phyloP scores from a whole-genome alignment of 2,888 invertebrate genomes.

The Drosophila picticornis region DNA sequence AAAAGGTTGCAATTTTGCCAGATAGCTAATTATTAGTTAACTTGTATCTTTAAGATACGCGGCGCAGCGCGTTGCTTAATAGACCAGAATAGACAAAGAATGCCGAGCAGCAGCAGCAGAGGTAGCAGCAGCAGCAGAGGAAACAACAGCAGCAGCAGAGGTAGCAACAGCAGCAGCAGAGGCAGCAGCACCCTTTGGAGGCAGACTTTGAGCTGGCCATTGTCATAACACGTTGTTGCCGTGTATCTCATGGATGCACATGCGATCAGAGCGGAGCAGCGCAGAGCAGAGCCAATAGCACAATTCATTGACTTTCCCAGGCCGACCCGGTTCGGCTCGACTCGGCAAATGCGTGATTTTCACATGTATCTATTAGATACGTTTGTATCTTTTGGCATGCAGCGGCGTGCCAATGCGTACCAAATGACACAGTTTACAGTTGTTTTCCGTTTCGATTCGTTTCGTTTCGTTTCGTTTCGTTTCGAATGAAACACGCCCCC shows the following conservation, averaged over 20 bases:
- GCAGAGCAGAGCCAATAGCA: slow-evolving; percentile 60
- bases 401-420: slow-evolving; percentile 75
- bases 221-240: slow-evolving; percentile 71
- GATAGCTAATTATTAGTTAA: slow-evolving; percentile 78
- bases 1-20: slow-evolving; percentile 68
- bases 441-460: slow-evolving; percentile 11
- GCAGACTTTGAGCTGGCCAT: slow-evolving; percentile 46
- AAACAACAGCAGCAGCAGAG: background rate
- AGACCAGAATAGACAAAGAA: slow-evolving; percentile 69
- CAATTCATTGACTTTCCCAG: slow-evolving; percentile 80
- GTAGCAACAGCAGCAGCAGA: background rate
- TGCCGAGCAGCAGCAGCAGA: slow-evolving; percentile 1
- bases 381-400: slow-evolving; percentile 65
- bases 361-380: slow-evolving; percentile 82
- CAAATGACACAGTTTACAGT: slow-evolving; percentile 78
- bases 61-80: slow-evolving; percentile 71
- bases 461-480: slow-evolving; percentile 2
- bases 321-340: slow-evolving; percentile 11
- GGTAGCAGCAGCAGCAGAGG: background rate
- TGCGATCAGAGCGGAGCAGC: slow-evolving; percentile 15
- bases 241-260: slow-evolving; percentile 71
- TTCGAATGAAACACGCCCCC: slow-evolving; percentile 7
- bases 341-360: slow-evolving; percentile 80
- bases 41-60: slow-evolving; percentile 79
- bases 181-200: background rate